These are phyloP conservation scores for Lasioglossum pauxillum DNA, from an alignment of 2,888 invertebrate species.

Conservation along the genomic window DNA sequence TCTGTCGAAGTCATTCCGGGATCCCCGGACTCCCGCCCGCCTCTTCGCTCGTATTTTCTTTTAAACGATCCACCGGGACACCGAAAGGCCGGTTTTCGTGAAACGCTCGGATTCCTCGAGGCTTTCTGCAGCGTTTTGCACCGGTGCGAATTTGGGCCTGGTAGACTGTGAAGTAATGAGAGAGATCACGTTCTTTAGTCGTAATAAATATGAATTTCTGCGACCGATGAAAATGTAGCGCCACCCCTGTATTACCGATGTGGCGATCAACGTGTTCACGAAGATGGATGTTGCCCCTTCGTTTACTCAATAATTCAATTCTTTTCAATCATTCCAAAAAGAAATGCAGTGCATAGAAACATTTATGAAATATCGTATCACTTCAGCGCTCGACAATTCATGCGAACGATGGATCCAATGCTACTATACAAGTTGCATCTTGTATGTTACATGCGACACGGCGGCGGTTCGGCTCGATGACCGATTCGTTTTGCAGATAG, in stretches of 20 bases:
- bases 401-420: neutral
- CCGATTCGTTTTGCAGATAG: conserved; percentile 73
- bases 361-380: neutral
- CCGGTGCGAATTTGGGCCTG: too few species aligned
- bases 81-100: neutral
- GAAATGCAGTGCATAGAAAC: too few species aligned
- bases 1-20: conserved; percentile 11
- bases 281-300: neutral
- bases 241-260: too few species aligned
- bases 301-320: too few species aligned
- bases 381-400: neutral
- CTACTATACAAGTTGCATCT: neutral
- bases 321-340: too few species aligned
- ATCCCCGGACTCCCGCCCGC: too few species aligned
- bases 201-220: neutral
- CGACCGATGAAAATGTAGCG: neutral
- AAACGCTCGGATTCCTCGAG: neutral
- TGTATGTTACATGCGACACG: conserved; percentile 21
- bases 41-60: neutral
- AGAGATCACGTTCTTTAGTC: neutral
- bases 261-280: neutral
- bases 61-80: neutral
- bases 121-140: too few species aligned
- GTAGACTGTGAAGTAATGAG: too few species aligned
- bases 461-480: conserved; percentile 32